These are phyloP conservation scores for Suncus etruscus DNA, from an alignment of 2,113 vertebrate genomes.

Conservation along the genomic window DNA sequence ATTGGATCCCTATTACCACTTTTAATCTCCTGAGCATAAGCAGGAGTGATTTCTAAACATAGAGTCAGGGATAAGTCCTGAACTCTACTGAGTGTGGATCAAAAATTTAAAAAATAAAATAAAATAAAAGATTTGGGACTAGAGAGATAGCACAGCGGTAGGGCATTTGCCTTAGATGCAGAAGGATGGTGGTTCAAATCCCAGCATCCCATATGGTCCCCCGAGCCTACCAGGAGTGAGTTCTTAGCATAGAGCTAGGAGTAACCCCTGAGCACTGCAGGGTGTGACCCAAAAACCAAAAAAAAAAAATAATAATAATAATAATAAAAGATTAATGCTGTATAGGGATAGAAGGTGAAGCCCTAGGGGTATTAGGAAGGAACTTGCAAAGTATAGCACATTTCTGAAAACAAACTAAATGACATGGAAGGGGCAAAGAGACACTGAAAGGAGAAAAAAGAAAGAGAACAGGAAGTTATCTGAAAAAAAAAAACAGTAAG, in stretches of 20 bases:
- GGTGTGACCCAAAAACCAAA: too few species aligned
- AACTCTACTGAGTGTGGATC: too few species aligned
- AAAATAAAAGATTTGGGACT: too few species aligned
- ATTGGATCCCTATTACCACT: too few species aligned
- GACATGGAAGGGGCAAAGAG: not conserved
- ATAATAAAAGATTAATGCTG: not conserved
- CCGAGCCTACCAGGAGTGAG: not conserved
- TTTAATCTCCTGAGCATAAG: too few species aligned
- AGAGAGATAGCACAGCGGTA: not conserved
- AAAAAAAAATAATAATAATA: too few species aligned
- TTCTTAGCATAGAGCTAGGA: not conserved
- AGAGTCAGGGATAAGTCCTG: too few species aligned
- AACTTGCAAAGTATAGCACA: not conserved
- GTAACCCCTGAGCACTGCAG: not conserved
- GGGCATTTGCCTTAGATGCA: too few species aligned
- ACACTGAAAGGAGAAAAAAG: not conserved
- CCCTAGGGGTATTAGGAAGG: not conserved
- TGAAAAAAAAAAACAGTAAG: not conserved
- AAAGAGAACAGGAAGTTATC: not conserved
- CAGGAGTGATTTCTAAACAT: too few species aligned
- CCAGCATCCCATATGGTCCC: not conserved
- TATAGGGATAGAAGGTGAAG: not conserved
- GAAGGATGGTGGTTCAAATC: too few species aligned
- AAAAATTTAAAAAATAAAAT: too few species aligned
- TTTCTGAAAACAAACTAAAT: not conserved